Evolutionary conservation across 2,797 vertebrate species (phyloP).

Genomic region (Otolemur crassicaudatus): DNA sequence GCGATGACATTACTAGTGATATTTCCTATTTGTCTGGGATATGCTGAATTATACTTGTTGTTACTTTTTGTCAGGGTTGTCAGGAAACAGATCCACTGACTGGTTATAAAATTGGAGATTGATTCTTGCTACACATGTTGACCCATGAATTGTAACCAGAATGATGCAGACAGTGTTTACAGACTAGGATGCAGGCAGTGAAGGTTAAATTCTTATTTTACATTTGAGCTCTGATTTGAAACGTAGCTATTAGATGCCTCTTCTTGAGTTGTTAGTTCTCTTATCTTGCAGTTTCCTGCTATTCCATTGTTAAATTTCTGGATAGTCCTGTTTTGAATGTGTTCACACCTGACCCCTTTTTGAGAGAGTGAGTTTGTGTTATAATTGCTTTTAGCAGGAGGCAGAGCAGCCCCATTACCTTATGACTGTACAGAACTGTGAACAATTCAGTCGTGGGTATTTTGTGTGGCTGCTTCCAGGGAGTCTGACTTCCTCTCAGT

Average conservation of each 20-base stretch:
- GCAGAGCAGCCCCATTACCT: background rate
- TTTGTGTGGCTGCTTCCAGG: background rate
- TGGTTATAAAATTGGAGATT: conserved; percentile 8
- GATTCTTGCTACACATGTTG: background rate
- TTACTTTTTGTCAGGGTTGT: conserved; percentile 30
- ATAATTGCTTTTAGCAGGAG: conserved; percentile 6
- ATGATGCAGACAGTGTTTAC: conserved; percentile 18
- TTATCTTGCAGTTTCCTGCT: background rate
- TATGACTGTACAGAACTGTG: background rate
- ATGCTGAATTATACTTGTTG: background rate
- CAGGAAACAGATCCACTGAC: background rate
- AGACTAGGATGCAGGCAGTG: background rate
- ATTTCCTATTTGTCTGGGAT: background rate
- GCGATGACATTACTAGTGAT: background rate
- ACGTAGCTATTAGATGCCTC: background rate
- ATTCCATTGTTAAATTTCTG: background rate
- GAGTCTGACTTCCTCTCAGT: background rate
- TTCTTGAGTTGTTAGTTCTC: background rate
- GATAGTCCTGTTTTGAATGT: background rate
- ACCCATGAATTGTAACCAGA: background rate
- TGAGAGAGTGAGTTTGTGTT: background rate
- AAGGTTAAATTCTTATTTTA: background rate
- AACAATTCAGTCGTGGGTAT: background rate
- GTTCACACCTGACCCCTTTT: background rate
- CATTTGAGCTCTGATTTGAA: conserved; percentile 2